Conservation (phyloP, 2,113 vertebrate genomes). For the Megaptera novaeangliae region DNA sequence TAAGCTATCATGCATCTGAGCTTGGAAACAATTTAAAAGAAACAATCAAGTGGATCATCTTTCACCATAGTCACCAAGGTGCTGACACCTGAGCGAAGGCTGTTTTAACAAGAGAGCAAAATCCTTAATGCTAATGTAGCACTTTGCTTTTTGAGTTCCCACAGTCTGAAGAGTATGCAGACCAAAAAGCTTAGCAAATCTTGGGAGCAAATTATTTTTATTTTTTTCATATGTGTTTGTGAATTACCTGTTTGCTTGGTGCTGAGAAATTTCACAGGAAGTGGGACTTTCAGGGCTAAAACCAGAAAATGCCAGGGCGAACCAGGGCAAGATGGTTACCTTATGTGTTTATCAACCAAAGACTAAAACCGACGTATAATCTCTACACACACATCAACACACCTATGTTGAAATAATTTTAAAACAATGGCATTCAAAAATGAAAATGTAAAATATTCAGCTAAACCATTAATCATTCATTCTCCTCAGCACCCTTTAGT, state of each 20-base stretch:
- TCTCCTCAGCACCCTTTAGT: neutral
- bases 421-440: conserved; percentile 6
- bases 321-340: neutral
- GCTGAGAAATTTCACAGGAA: neutral
- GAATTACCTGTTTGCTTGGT: neutral
- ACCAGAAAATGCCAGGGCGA: neutral
- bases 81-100: neutral
- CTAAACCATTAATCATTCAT: neutral
- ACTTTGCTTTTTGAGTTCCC: neutral
- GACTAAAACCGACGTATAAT: neutral
- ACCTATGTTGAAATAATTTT: neutral
- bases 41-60: neutral
- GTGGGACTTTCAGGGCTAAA: neutral
- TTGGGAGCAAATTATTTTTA: neutral
- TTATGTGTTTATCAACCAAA: neutral
- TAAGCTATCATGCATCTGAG: neutral
- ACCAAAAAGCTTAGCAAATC: conserved; percentile 6
- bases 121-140: neutral
- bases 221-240: neutral
- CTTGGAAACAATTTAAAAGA: conserved; percentile 28
- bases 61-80: neutral
- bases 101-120: neutral
- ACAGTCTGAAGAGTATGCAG: neutral
- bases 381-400: neutral
- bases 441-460: neutral